Base-by-base conservation (phyloP, 2,888 invertebrate genomes). In the Phaedon cochleariae region DNA sequence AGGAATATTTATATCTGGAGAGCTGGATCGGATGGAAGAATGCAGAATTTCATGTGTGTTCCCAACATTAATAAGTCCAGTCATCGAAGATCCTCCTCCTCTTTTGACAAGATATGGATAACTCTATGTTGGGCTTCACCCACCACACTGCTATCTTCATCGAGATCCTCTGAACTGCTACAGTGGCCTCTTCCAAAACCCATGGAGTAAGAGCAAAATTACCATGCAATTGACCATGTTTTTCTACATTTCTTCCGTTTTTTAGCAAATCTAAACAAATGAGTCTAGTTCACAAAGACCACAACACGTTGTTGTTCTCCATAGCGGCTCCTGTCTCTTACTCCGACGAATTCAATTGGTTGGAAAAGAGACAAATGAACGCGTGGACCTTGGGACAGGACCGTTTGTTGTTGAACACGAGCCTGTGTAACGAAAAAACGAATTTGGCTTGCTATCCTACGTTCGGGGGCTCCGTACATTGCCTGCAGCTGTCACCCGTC, bases 351-450 rank as follows among this genome's bases (percentile, higher is more conserved):
- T 67, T 71, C 53, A 74, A 79, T 66, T 78, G 77, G 76, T 45
- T 62, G 45, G 57, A 72, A 15, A 67, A 70, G 49, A 10, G 78
- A 76, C 34, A 78, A 79, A 81, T 85, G 77, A 80, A 80, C 9
- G 82, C 88, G 0, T 92, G 90, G 90, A 88, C 89, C 0, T 75
- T 83, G 0, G 87, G 87, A 0, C 88, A 90, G 72, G 91, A 92
- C 75, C 85, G 91, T 37, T 82, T 81, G 60, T 73, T 91, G 3
- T 77, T 89, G 52, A 85, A 86, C 68, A 88, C 86, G 60, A 84
- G 82, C 22, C 65, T 88, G 53, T 61, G 68, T 1, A 76, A 79
- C 55, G 76, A 82, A 1, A 78, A 78, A 17, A 77, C 82, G 64
- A 81, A 79, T 54, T 63, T 85, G 7, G 76, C 82, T 1, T 80